Conservation (phyloP, 2,797 vertebrate genomes). For the Microchirus variegatus region DNA sequence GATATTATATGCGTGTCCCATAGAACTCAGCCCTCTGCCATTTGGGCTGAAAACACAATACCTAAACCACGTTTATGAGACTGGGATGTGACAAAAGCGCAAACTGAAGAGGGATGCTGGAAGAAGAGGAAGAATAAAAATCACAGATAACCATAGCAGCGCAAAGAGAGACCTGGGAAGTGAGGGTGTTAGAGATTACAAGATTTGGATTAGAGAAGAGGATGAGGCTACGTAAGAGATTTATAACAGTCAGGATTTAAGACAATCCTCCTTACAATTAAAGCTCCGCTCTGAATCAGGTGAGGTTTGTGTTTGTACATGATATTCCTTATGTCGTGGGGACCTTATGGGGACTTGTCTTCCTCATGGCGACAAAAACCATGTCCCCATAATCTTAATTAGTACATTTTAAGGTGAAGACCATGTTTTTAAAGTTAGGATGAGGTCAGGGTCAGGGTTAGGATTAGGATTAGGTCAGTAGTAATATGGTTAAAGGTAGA, state of each 20-base stretch:
- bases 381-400: too few species aligned
- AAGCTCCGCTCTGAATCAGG: conserved; percentile 38
- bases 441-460: too few species aligned
- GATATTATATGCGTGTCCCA: not conserved
- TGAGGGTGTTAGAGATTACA: conserved; percentile 44
- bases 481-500: too few species aligned
- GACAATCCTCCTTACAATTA: conserved; percentile 59
- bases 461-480: too few species aligned
- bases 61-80: not conserved
- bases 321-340: not conserved
- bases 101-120: conserved; percentile 2
- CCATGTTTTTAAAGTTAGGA: too few species aligned
- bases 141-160: conserved; percentile 15
- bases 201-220: conserved; percentile 63
- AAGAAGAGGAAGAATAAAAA: not conserved
- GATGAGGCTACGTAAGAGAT: conserved; percentile 43
- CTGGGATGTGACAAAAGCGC: conserved; percentile 2
- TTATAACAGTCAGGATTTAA: conserved; percentile 45
- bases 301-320: not conserved
- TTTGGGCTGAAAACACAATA: not conserved
- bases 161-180: conserved; percentile 5
- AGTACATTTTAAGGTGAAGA: too few species aligned
- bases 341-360: not conserved
- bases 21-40: not conserved
- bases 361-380: too few species aligned